A percentile compares a stretch with the other conserved stretches of the same genome.
These are phyloP conservation scores for Fragum sueziense DNA, from an alignment of 2,888 invertebrate genomes.

Conservation along the genomic window DNA sequence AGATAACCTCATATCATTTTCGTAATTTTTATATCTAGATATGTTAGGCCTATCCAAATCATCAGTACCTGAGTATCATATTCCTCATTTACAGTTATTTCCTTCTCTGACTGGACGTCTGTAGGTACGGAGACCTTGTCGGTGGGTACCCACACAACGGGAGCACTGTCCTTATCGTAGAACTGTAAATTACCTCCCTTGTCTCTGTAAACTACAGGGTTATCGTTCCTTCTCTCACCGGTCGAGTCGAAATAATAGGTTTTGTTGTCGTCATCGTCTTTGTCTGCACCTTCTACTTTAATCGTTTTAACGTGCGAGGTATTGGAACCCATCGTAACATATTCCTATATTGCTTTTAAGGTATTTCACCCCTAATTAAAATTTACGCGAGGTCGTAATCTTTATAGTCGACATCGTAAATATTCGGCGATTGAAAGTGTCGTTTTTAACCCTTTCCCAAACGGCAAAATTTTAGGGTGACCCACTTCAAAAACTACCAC, in stretches of 20 bases:
- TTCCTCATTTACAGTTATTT: not conserved
- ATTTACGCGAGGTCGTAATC: too few species aligned
- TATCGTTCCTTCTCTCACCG: not conserved
- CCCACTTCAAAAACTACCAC: too few species aligned
- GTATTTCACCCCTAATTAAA: too few species aligned
- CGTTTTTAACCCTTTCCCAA: too few species aligned
- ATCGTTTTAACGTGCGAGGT: constrained; percentile 2
- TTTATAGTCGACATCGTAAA: too few species aligned
- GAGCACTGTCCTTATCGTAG: constrained; percentile 32
- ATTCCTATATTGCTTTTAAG: too few species aligned
- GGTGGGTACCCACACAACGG: constrained; percentile 23
- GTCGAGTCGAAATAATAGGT: not conserved
- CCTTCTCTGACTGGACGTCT: constrained; percentile 1
- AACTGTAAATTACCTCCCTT: constrained; percentile 34
- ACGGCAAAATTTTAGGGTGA: too few species aligned
- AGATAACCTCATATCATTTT: too few species aligned
- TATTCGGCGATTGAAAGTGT: too few species aligned
- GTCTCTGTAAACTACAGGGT: constrained; percentile 40
- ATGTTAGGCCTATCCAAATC: too few species aligned
- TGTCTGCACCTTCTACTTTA: not conserved
- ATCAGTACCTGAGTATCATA: not conserved
- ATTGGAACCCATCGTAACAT: constrained; percentile 20
- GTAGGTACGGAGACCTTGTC: not conserved
- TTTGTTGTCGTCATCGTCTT: not conserved
- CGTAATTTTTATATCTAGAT: too few species aligned